Base-by-base conservation (phyloP, 2,797 vertebrate species). In the Neosilurus hyrtlii region DNA sequence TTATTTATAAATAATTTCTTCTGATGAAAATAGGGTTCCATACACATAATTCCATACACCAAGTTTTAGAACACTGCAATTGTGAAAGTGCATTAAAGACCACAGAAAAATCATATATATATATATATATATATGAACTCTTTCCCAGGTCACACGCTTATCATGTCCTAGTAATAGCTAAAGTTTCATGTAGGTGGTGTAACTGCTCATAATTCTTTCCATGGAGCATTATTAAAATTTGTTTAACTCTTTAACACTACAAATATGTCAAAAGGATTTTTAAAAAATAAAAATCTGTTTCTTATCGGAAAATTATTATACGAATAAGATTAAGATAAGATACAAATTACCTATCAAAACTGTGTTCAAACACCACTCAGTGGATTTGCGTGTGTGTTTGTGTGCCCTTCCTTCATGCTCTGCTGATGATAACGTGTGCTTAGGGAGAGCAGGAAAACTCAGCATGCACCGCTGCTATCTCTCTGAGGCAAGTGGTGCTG, bases 261-360 rank as follows among this genome's bases (percentile, higher is more conserved):
- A 20, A 22, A 16, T 51, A 5, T 3, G 2, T 30, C 16, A 14
- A 76, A 51, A 78, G 2, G 20, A 24, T 18, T 24, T 22, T 22
- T 35, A 30, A 73, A 72, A 26, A 37, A 59, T 6, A 59, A 43
- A 43, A 43, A 59, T 59, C 15, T 16, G 15, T 52, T 73, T 56
- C 71, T 73, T 20, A 15, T 63, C 8, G 43, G 12, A n/a, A 30
- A 26, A 65, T 63, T n/a, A 26, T 16, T 65, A 20, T 12, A 30
- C 9, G 20, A 30, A 52, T 79, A 30, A 20, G 35, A 77, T 77
- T 49, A 63, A 77, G 56, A 76, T 76, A 61, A 76, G 30, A 76
- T 61, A 61, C 4, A 52, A 65, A 65, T 65, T 26, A 52, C 83
- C 86, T 79, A 88, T 89, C 90, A 62, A 73, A 67, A 74, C 61